A percentile compares a stretch with the other conserved stretches of the same genome.
phyloP scores from a whole-genome alignment of 2,113 vertebrate species.

The Rhodinocichla rosea region DNA sequence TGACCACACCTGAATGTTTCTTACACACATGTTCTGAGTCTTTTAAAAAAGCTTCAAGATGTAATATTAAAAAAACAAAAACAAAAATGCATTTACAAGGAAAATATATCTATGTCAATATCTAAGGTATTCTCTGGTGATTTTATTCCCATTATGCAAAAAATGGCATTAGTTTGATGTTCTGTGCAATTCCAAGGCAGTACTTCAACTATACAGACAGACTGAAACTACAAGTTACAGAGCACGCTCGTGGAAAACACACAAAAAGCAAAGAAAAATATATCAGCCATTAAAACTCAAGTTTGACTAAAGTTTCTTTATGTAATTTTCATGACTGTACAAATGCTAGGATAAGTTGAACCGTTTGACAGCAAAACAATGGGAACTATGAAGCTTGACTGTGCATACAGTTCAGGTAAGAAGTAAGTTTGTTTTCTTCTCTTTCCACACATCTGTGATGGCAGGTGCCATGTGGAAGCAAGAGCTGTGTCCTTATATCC shows the following conservation, averaged over 20 bases:
- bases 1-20: not conserved
- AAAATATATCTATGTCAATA: not conserved
- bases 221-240: not conserved
- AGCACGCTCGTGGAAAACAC: not conserved
- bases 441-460: not conserved
- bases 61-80: not conserved
- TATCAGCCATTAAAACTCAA: not conserved
- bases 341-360: not conserved
- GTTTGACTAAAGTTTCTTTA: not conserved
- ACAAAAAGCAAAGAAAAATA: not conserved
- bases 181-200: not conserved
- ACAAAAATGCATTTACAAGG: accelerated
- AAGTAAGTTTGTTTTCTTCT: not conserved
- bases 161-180: not conserved
- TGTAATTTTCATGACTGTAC: not conserved
- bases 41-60: not conserved
- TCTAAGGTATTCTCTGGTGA: not conserved
- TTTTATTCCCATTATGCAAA: not conserved
- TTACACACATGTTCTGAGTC: accelerated
- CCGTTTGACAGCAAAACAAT: not conserved
- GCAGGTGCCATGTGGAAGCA: not conserved
- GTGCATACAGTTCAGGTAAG: not conserved
- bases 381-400: not conserved
- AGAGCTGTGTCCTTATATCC: not conserved
- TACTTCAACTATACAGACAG: not conserved